Evolutionary conservation across 2,113 vertebrate genomes (phyloP), one percentile per base, ranked within the genome.

Genomic region (Aphelocoma coerulescens): DNA sequence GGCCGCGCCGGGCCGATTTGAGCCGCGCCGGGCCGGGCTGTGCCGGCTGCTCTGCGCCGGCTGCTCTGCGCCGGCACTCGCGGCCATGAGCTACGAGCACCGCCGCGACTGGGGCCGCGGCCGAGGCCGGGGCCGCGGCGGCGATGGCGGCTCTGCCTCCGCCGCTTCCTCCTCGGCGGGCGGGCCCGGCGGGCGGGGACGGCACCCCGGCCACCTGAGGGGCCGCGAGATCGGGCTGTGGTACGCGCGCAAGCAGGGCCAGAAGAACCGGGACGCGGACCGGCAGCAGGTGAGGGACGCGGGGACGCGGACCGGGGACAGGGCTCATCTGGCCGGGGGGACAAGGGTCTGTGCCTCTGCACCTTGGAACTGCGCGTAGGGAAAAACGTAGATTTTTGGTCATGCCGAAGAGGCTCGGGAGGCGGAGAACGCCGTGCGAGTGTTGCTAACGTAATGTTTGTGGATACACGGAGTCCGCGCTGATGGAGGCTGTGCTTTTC

Each of bases 171-270:
- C 91, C 5, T 49, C 59, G 8, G 28, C 48, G n/a, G 96, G 97
- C 15, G 98, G 98, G 1, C 94, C 94, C 6, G 93, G 96, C 16
- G 98, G 96, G 7, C 95, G 97, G 30, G 98, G 98, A 24, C 98
- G 98, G 48, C 99, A 99, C 41, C 99, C 99, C 11, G 97, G 98
- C 0, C 99, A 99, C 91, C 98, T 99, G 83, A 99, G 98, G 93
- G 99, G 99, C 81, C 98, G 98, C 26, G 99, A 99, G 19, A 99
- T 99, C n/a, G 99, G 99, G 32, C 43, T 99, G 97, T 99, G 99
- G 99, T 99, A 99, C 97, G 99, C 99, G 9, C 98, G 98, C 96
- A 98, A 98, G 58, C 99, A 99, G 96, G 98, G 98, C 52, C 98
- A 98, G 92, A 99, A 98, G 95, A 99, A 96, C 95, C 98, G 98